Percentiles rank a stretch among this genome's conserved stretches.
Conservation (phyloP, 2,888 invertebrate genomes). For the Petrolisthes manimaculis region DNA sequence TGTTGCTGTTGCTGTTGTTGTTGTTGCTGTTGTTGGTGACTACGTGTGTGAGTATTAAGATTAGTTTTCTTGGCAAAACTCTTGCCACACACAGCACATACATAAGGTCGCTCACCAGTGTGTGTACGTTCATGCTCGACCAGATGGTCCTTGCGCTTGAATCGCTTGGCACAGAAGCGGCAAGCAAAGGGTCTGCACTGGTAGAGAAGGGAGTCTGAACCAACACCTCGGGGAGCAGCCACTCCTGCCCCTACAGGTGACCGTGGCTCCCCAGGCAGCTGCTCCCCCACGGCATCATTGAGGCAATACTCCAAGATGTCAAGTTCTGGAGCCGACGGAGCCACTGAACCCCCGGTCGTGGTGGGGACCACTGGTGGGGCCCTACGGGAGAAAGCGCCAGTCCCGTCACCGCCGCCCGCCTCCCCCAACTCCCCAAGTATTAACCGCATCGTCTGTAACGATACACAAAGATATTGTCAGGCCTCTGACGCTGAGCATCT, state of each 20-base stretch:
- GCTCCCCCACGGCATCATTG: conserved; percentile 55
- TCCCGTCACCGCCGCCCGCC: conserved; percentile 56
- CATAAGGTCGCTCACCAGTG: conserved; percentile 59
- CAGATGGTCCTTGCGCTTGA: conserved; percentile 61
- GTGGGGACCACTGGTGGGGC: conserved; percentile 1
- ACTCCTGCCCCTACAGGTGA: conserved; percentile 30
- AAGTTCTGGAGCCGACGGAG: conserved; percentile 36
- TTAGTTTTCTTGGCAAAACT: conserved; percentile 63
- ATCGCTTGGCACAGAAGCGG: conserved; percentile 57
- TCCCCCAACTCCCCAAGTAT: conserved; percentile 62
- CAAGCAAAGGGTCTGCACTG: conserved; percentile 60
- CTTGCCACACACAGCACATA: conserved; percentile 54
- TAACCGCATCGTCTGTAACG: conserved; percentile 63
- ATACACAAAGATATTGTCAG: conserved; percentile 59
- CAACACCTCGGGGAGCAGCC: conserved; percentile 31
- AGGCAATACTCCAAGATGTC: conserved; percentile 60
- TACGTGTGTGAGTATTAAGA: conserved; percentile 53
- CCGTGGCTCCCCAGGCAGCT: conserved; percentile 48
- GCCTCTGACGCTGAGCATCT: conserved; percentile 43
- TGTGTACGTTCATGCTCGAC: conserved; percentile 62
- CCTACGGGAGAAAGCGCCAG: conserved; percentile 46
- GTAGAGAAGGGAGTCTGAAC: conserved; percentile 45
- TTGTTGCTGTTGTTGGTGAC: conserved; percentile 52
- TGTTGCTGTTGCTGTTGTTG: conserved; percentile 50
- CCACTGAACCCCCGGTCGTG: not conserved